Evolutionary conservation across 2,113 vertebrate species (phyloP), one percentile per base, ranked within the genome.

Genomic region (Nycticebus coucang): DNA sequence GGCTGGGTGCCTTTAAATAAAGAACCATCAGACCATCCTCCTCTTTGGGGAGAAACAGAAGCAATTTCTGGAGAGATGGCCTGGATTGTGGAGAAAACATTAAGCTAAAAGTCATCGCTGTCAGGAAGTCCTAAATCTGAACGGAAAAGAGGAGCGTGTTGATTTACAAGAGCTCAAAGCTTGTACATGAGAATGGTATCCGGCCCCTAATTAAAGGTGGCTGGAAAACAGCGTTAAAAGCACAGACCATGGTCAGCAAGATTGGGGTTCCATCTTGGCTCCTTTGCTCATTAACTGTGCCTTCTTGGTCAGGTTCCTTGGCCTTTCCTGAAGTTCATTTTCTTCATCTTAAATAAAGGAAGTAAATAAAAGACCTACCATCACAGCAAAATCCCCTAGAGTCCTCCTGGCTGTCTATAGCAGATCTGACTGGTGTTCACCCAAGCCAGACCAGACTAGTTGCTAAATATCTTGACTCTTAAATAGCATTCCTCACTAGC

Each of bases 51-150:
- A 60, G 62, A 95, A 14, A 53, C 59, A 15, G 22, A 90, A 75
- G 75, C n/a, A 50, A 72, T 94, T 91, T 84, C 83, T 66, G 71
- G 21, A 69, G 83, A 53, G 90, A 75, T 26, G 18, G 33, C 37
- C 66, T 66, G 24, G 37, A 55, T 14, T 57, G 57, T 62, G 41
- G 85, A 93, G 93, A 95, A 95, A 92, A 90, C 88, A 64, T 55
- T 81, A 81, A 87, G n/a, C 50, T 95, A 69, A 94, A 97, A 94
- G 91, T 91, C 85, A 86, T 35, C 0, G 14, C 88, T 94, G 93
- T 88, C 88, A 87, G 59, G 8, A 92, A 59, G 87, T 82, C 88
- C 93, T 92, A 94, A 92, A 68, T 90, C 90, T 94, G 88, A 91
- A 88, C 77, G 94, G 0, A 0, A 37, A 87, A 84, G 77, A 91